Conservation (phyloP, 2,797 vertebrate species). For the Nyctibius grandis region DNA sequence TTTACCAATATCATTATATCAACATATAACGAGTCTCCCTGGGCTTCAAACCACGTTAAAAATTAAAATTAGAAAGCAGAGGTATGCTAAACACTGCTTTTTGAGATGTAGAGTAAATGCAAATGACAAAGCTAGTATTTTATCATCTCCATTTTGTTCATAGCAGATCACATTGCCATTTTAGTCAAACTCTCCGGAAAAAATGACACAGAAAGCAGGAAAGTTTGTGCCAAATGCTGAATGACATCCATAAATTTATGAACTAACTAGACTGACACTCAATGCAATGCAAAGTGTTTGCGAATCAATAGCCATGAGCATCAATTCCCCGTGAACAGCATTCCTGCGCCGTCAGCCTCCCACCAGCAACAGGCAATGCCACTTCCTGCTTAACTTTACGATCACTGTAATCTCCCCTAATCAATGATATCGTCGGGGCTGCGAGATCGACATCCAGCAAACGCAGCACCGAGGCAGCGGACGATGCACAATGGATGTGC, state of each 20-base stretch:
- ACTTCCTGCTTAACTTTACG: neutral
- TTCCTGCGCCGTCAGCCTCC: neutral
- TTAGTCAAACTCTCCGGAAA: neutral
- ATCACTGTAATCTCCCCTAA: neutral
- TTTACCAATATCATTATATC: neutral
- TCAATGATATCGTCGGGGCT: neutral
- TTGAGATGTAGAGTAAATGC: neutral
- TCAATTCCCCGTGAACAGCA: neutral
- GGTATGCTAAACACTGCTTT: neutral
- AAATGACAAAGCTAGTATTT: neutral
- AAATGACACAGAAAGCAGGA: neutral
- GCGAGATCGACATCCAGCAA: neutral
- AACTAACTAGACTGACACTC: neutral
- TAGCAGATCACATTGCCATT: neutral
- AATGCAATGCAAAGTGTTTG: neutral
- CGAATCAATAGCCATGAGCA: neutral
- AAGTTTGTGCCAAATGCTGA: neutral
- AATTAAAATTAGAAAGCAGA: neutral
- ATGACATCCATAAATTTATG: conserved; percentile 11
- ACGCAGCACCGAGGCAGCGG: neutral
- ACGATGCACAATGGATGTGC: neutral
- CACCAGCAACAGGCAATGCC: neutral
- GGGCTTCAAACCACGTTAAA: neutral
- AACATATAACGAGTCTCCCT: neutral
- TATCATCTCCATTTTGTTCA: neutral